phyloP scores from a whole-genome alignment of 1,140 invertebrate genomes.

The Drosophila novamexicana region DNA sequence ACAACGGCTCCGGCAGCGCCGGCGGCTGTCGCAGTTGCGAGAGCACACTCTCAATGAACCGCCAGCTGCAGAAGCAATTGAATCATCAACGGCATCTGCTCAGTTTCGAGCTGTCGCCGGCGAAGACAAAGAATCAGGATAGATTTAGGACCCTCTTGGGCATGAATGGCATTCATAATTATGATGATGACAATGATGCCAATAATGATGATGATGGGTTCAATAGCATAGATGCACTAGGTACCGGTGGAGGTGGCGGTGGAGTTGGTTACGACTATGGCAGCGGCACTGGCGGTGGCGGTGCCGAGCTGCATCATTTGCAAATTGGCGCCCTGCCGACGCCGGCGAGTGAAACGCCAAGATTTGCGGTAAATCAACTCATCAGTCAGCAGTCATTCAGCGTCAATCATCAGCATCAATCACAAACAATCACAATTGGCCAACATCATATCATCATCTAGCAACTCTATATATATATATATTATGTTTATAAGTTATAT shows the following conservation, averaged over 20 bases:
- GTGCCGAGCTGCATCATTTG: constrained; percentile 72
- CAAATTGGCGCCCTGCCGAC: constrained; percentile 84
- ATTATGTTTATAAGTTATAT: not conserved
- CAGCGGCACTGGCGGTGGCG: constrained; percentile 38
- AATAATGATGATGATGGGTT: constrained; percentile 72
- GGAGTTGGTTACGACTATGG: constrained; percentile 29
- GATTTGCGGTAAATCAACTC: constrained; percentile 84
- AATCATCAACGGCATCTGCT: constrained; percentile 84
- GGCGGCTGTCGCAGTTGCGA: constrained; percentile 81
- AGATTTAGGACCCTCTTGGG: constrained; percentile 84
- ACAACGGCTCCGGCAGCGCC: constrained; percentile 47
- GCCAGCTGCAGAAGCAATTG: constrained; percentile 84
- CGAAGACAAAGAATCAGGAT: constrained; percentile 82
- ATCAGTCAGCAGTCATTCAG: constrained; percentile 61
- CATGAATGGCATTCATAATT: constrained; percentile 83
- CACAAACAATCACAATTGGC: constrained; percentile 29
- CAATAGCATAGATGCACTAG: constrained; percentile 81
- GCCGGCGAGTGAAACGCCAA: constrained; percentile 83
- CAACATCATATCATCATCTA: not conserved
- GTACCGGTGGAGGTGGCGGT: constrained; percentile 29
- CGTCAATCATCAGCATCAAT: constrained; percentile 32
- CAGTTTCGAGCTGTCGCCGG: constrained; percentile 82
- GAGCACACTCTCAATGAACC: constrained; percentile 82
- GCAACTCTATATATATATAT: not conserved
- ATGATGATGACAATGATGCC: constrained; percentile 28